phyloP scores from a whole-genome alignment of 2,888 invertebrate genomes.

The Callinectes sapidus region DNA sequence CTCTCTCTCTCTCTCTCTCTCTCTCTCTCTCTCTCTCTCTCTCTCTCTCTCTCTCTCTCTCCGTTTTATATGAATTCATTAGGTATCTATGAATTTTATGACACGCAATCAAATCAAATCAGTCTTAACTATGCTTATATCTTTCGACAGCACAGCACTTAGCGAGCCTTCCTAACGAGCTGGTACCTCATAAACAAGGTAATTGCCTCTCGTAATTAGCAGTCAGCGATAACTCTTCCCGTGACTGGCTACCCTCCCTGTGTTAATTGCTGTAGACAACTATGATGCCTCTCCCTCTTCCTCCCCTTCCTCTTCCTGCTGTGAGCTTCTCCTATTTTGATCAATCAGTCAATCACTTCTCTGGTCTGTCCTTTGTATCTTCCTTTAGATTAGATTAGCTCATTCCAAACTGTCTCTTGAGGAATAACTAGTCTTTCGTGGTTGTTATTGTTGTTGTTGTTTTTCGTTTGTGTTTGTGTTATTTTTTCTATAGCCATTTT shows the following conservation, averaged over 20 bases:
- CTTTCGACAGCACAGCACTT: not conserved
- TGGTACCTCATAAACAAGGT: not conserved
- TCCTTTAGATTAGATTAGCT: no score
- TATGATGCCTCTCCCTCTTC: not conserved
- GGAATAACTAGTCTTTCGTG: no score
- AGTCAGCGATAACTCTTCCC: not conserved
- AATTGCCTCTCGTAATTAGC: constrained; percentile 1
- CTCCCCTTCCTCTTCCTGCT: not conserved
- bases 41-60: not conserved
- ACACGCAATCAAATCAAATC: not conserved
- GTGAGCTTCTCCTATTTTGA: not conserved
- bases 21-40: constrained; percentile 1
- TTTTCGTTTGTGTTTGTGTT: no score
- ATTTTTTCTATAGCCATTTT: not conserved
- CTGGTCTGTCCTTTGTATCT: no score
- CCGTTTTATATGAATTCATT: not conserved
- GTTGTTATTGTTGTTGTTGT: no score
- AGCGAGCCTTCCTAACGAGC: not conserved
- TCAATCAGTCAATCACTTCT: no score
- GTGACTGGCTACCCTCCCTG: not conserved
- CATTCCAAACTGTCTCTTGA: no score
- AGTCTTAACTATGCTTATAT: not conserved
- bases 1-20: not conserved
- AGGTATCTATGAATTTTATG: not conserved
- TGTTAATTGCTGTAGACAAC: not conserved